Base-by-base conservation (phyloP, 2,113 vertebrate species). In the Hystrix brachyura region DNA sequence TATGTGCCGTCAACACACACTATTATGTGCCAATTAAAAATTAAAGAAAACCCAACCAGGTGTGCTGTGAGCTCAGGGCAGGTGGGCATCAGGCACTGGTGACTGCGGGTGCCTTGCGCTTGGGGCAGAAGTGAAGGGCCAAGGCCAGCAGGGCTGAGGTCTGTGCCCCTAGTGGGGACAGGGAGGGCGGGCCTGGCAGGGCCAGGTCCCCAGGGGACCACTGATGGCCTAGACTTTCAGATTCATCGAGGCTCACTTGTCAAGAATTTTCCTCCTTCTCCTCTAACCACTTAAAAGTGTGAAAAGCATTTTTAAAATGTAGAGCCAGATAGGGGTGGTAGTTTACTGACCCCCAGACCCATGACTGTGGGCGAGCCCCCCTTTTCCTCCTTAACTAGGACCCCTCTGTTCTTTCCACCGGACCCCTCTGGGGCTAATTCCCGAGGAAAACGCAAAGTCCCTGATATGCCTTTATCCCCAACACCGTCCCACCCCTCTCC, bases 151-250 rank as follows among this genome's bases (percentile, higher is more conserved):
- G 57, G 7, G 72, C 21, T 15, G 23, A 43, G 53, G 84, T 19
- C 1, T 21, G 34, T 19, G 43, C 4, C 9, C 48, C 5, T 3
- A 2, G 15, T n/a, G 17, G 17, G 65, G 65, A 32, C 13, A 67
- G 27, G 29, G 64, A 34, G 87, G 72, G 13, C 9, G 17, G 12
- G 38, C 43, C 34, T 0, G 25, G 65, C 15, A 1, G 7, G 34
- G 27, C 55, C 0, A 6, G 8, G 29, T 12, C 32, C 38, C 34
- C 10, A 0, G 0, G 19, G 23, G 32, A 69, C 43, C 25, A 9
- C 3, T 34, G 14, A 10, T 0, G 14, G 9, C 2, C 18, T 1
- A 15, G 23, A 0, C 46, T 12, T 23, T 7, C 46, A 80, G 17
- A 17, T 1, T 57, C n/a, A 55, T 18, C 5, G 15, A 17, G 69